Base-by-base conservation (phyloP, 2,888 invertebrate genomes). In the Eupithecia subfuscata region DNA sequence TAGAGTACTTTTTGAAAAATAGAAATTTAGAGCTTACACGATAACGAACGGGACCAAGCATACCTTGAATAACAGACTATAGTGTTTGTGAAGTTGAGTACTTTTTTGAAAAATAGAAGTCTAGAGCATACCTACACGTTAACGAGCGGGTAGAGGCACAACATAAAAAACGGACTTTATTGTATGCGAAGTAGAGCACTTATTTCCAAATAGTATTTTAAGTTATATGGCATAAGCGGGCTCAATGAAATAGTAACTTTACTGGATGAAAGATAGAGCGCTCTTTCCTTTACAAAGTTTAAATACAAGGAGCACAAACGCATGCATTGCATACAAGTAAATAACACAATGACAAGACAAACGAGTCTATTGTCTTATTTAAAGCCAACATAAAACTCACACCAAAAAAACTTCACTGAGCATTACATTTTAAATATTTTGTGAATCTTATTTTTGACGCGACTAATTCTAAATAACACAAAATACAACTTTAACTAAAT, bases 131-230 rank as follows among this genome's bases (percentile, higher is more conserved):
- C n/a, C n/a, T n/a, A n/a, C n/a, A n/a, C n/a, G 9, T 1, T 52
- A 52, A 52, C 9, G 48, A 99, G 94, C 71, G 97, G 97, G 89
- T 99, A 98, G 68, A 98, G 98, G 88, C 98, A 98, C 70, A 97
- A 96, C 97, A 96, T 34, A 14, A 80, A 81, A 48, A 76, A 56
- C 25, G 1, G 69, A 63, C 48, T 63, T 18, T 72, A 70, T 70
- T 67, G 34, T 8, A 64, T 8, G 30, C 30, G 34, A 25, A 18
- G 18, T 7, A 48, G 7, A n/a, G 8, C 9, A 52, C 9, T n/a
- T 22, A 56, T 56, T 56, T 25, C 22, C 60, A 60, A 56, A 48
- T 48, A 18, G 18, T 48, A n/a, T 22, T 56, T 22, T 56, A 22
- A 56, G 56, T 11, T 11, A 11, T 56, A 22, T 56, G 56, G 22